Conservation (phyloP, 2,797 vertebrate genomes). For the Stomatorhinus walkeri region DNA sequence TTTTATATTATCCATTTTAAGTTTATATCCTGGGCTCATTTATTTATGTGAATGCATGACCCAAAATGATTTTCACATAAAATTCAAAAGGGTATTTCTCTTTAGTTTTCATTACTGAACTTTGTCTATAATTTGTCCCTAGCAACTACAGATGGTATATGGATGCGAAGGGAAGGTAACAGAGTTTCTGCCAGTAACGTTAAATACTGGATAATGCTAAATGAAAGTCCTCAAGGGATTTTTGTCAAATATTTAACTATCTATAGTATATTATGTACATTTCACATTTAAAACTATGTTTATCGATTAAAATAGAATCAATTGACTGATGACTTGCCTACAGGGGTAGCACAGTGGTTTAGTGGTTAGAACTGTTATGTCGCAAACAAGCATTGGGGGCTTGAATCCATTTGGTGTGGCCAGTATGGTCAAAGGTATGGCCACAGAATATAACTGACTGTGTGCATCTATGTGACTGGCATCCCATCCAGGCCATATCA, state of each 20-base stretch:
- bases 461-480: not conserved
- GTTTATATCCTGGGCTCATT: conserved; percentile 43
- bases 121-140: not conserved
- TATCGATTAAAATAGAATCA: not conserved
- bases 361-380: not conserved
- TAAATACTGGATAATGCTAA: not conserved
- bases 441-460: not conserved
- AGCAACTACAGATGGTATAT: not conserved
- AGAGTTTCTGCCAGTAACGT: not conserved
- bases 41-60: conserved; percentile 23
- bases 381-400: not conserved
- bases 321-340: not conserved
- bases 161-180: not conserved
- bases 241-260: not conserved
- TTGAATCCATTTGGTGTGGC: not conserved
- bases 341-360: not conserved
- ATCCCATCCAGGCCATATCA: not conserved
- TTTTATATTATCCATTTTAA: conserved; percentile 34
- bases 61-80: not conserved
- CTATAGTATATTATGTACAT: not conserved
- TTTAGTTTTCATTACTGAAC: conserved; percentile 1
- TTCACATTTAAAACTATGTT: not conserved
- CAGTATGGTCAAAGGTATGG: not conserved
- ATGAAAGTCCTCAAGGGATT: not conserved
- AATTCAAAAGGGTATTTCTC: not conserved